Evolutionary conservation across 2,797 vertebrate species (phyloP), one percentile per base, ranked within the genome.

Genomic region (Falco naumanni): DNA sequence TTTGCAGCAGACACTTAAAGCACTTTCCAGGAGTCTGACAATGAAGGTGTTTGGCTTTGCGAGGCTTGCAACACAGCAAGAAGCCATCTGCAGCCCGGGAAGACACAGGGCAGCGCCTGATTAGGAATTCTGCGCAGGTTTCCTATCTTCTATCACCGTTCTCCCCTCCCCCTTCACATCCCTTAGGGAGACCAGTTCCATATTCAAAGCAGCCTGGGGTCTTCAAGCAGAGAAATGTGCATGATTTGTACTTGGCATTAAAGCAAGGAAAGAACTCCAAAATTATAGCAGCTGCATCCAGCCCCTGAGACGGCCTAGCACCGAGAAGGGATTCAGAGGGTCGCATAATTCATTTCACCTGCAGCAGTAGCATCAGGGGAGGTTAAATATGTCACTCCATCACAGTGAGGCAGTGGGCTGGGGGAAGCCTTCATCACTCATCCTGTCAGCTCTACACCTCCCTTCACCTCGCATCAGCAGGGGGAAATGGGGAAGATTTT

Each of bases 321-420:
- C 87, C 9, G 43, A 92, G 88, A 93, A 96, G 94, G 89, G 96
- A 96, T 53, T 89, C 68, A 33, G 95, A 88, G 89, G 93, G 94
- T 86, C 84, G 41, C 97, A 96, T 97, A 93, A 97, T 96, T 97
- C 97, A 97, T 97, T 97, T 97, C 94, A 97, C 94, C 95, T 97
- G 94, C 94, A 92, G 96, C 96, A 97, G 89, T 29, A 94, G 89
- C 97, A 97, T 90, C 96, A 96, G 95, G 93, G 95, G 91, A 97
- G 94, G 96, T 96, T 98, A 97, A 97, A 97, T 83, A 88, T 97
- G 97, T 97, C 97, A 96, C 96, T 97, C 97, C 96, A 97, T 97
- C 97, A 97, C 83, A 50, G 69, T 4, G 41, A 94, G 82, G 81
- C 96, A 85, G 6, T 10, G 89, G 92, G 80, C 6, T 93, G 83